Conservation (phyloP, 2,888 invertebrate species). For the Danaus chrysippus region DNA sequence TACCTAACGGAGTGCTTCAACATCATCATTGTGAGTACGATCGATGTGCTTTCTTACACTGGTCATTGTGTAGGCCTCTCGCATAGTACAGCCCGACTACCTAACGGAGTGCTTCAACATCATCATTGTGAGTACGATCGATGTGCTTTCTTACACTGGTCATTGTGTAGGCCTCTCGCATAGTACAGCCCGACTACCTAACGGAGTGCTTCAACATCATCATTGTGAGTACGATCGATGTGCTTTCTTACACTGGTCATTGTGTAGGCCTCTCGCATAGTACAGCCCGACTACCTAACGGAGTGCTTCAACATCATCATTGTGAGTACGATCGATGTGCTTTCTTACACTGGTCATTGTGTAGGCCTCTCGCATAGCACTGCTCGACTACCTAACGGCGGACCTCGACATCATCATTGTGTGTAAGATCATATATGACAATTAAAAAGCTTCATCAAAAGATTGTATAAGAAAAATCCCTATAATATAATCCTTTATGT, state of each 20-base stretch:
- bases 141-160: conserved; percentile 5
- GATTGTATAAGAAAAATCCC: not conserved
- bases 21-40: conserved; percentile 97
- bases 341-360: not conserved
- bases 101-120: conserved; percentile 96
- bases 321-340: conserved; percentile 1
- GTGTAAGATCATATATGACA: not conserved
- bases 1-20: conserved; percentile 95
- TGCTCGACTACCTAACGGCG: too few species aligned
- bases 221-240: conserved; percentile 1
- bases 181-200: conserved; percentile 79
- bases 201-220: conserved; percentile 96
- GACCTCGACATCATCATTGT: too few species aligned
- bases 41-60: conserved; percentile 43
- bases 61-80: conserved; percentile 47
- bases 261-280: too few species aligned
- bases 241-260: conserved; percentile 1
- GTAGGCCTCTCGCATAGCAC: too few species aligned
- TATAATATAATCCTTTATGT: not conserved
- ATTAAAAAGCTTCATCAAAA: not conserved
- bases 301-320: too few species aligned
- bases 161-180: not conserved
- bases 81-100: conserved; percentile 69
- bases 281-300: too few species aligned
- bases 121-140: conserved; percentile 60